Base-by-base conservation (phyloP, 2,888 invertebrate species). In the Synanthedon vespiformis region DNA sequence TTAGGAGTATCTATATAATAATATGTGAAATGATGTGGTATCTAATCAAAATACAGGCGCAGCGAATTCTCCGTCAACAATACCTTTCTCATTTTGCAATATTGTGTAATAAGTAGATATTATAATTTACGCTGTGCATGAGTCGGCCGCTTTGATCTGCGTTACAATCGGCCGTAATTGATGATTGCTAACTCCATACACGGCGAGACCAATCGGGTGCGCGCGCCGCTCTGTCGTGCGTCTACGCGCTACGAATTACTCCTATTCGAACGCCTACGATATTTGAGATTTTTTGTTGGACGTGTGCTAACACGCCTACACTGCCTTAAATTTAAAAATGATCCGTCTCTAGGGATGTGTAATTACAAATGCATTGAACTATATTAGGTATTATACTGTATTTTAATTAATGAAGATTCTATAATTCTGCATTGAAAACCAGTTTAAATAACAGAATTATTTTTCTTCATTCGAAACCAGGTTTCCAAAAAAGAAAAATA, bases 111-210 rank as follows among this genome's bases (percentile, higher is more conserved):
- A 44, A 14, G 44, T 44, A 14, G 44, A 44, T 44, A 44, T 44
- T 13, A 44, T 44, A 44, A 44, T 44, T 13, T 14, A 44, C 12
- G 44, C 72, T 78, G 77, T 74, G 78, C 74, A 70, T 69, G 74
- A 53, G 56, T 56, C 78, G 81, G 80, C 63, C 54, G 62, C 80
- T 86, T 84, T 85, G 86, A 86, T 84, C 84, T 82, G 75, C 65
- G 77, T 78, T 77, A 84, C 85, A 85, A 85, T 84, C 82, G 78
- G 59, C 57, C 58, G 69, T 84, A 83, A 86, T 86, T 85, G 82
- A 86, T 85, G 84, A 78, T 80, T 77, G 75, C 48, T 16, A 48
- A 62, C 64, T 64, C 72, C 68, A 60, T 70, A 62, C 65, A 65
- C 58, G 62, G 74, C 64, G 72, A 72, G 52, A 68, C 72, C 67